Conservation (phyloP, 2,113 vertebrate genomes). For the Hippolais icterina region DNA sequence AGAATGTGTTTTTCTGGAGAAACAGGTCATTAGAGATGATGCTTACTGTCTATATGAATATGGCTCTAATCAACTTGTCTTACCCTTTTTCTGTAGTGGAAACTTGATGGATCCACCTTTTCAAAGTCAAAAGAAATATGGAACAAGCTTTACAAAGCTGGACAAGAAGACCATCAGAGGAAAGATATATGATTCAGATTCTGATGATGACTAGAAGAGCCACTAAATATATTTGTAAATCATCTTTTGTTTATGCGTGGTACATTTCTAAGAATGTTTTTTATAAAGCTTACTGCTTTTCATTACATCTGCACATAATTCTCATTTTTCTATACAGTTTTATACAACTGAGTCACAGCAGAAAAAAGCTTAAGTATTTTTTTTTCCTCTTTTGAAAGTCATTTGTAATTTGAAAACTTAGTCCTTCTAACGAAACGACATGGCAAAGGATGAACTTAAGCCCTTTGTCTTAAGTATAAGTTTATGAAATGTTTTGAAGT, state of each 20-base stretch:
- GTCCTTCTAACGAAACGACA: background rate
- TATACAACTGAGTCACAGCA: slow-evolving; percentile 59
- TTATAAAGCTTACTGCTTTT: slow-evolving; percentile 68
- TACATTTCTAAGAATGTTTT: slow-evolving; percentile 73
- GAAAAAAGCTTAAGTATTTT: slow-evolving; percentile 54
- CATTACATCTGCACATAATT: slow-evolving; percentile 53
- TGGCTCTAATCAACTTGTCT: background rate
- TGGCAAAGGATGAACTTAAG: background rate
- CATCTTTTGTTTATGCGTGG: slow-evolving; percentile 67
- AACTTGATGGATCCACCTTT: slow-evolving; percentile 92
- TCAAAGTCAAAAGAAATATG: slow-evolving; percentile 80
- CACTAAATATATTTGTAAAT: slow-evolving; percentile 54
- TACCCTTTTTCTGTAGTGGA: slow-evolving; percentile 76
- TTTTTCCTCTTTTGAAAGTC: slow-evolving; percentile 11
- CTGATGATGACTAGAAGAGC: slow-evolving; percentile 87
- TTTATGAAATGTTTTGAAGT: slow-evolving; percentile 10
- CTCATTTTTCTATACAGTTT: slow-evolving; percentile 69
- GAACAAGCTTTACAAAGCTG: slow-evolving; percentile 88
- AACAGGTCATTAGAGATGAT: background rate
- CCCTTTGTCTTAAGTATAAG: background rate
- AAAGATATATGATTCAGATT: slow-evolving; percentile 89
- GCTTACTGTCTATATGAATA: background rate
- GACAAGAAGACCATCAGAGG: slow-evolving; percentile 96
- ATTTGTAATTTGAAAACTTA: slow-evolving; percentile 49
- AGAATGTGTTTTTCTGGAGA: background rate